Conservation (phyloP, 1,140 invertebrate species). For the Maconellicoccus hirsutus region DNA sequence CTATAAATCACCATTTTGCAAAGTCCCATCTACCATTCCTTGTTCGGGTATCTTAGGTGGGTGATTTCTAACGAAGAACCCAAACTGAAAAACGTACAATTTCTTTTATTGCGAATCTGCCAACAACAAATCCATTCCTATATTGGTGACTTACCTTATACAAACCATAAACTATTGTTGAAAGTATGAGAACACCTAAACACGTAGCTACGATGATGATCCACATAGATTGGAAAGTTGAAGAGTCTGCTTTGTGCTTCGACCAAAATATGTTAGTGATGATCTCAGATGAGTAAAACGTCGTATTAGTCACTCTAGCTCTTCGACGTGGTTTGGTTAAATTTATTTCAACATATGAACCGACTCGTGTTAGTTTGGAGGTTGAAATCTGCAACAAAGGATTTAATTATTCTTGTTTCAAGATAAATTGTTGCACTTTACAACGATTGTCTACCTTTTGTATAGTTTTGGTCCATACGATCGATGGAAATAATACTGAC, state of each 20-base stretch:
- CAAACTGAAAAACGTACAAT: conserved; percentile 50
- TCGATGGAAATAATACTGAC: conserved; percentile 57
- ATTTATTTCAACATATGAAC: conserved; percentile 57
- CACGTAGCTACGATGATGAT: conserved; percentile 72
- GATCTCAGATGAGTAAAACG: conserved; percentile 46
- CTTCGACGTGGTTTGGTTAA: conserved; percentile 65
- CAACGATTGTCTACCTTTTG: conserved; percentile 46
- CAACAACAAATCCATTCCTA: conserved; percentile 8
- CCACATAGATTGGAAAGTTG: conserved; percentile 63
- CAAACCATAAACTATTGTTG: conserved; percentile 65
- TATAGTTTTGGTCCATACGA: conserved; percentile 66
- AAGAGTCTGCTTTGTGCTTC: conserved; percentile 34
- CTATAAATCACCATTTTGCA: no score
- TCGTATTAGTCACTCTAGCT: conserved; percentile 35
- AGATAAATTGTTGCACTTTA: no score
- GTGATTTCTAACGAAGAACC: conserved; percentile 84
- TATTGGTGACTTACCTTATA: conserved; percentile 64
- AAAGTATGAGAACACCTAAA: conserved; percentile 64
- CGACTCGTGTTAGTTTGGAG: conserved; percentile 46
- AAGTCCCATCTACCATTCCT: conserved; percentile 65
- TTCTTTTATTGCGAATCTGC: no score
- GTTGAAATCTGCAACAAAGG: conserved; percentile 37
- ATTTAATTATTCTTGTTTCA: no score
- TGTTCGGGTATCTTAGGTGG: conserved; percentile 64
- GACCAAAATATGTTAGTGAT: conserved; percentile 53